phyloP scores from a whole-genome alignment of 1,140 invertebrate species.

The Drosophila mayri region DNA sequence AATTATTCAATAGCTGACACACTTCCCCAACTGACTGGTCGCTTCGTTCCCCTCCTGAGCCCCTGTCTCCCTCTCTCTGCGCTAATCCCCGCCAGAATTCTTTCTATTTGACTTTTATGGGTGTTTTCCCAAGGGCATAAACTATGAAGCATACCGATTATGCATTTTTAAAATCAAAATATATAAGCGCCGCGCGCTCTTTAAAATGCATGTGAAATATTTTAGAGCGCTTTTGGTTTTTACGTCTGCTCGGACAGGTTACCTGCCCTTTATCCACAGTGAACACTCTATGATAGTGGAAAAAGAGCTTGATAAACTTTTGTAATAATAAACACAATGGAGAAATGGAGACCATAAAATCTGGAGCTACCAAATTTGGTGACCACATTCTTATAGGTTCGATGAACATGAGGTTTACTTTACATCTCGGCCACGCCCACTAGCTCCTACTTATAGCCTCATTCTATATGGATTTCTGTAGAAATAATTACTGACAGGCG shows the following conservation, averaged over 20 bases:
- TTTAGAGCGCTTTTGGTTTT: slow-evolving; percentile 69
- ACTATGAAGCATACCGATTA: slow-evolving; percentile 73
- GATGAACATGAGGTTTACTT: not conserved
- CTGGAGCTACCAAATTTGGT: not conserved
- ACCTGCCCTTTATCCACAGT: slow-evolving; percentile 47
- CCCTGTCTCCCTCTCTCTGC: not conserved
- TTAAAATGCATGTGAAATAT: slow-evolving; percentile 71
- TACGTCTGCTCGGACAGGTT: slow-evolving; percentile 73
- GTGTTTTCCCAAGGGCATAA: slow-evolving; percentile 52
- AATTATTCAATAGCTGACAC: slow-evolving; percentile 74
- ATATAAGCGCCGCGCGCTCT: slow-evolving; percentile 47
- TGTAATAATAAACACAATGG: not conserved
- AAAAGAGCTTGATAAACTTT: not conserved
- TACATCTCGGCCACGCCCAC: not conserved
- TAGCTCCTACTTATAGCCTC: not conserved
- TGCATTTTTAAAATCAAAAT: slow-evolving; percentile 73
- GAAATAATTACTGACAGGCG: not conserved
- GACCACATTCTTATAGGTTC: not conserved
- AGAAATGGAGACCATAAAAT: not conserved
- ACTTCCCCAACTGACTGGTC: slow-evolving; percentile 28
- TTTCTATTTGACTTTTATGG: slow-evolving; percentile 12
- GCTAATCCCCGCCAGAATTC: slow-evolving; percentile 14
- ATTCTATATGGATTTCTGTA: not conserved
- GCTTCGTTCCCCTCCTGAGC: not conserved
- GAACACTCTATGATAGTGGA: not conserved